phyloP scores from a whole-genome alignment of 2,797 vertebrate species.

The Peromyscus nudipes region DNA sequence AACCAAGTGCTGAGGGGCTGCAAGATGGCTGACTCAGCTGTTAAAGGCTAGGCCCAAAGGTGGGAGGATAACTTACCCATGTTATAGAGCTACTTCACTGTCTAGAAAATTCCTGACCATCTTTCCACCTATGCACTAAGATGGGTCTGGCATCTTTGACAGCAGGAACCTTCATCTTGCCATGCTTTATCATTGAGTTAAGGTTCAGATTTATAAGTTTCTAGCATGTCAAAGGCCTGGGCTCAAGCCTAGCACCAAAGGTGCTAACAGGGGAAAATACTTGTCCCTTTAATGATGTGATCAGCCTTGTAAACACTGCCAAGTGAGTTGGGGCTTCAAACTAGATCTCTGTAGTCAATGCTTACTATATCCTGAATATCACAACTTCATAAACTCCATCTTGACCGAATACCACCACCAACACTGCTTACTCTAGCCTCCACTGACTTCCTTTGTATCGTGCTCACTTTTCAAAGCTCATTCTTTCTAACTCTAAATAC shows the following conservation, averaged over 20 bases:
- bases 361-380: neutral
- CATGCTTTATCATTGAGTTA: neutral
- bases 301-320: neutral
- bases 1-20: neutral
- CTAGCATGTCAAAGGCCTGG: neutral
- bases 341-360: neutral
- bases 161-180: neutral
- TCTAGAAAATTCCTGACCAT: neutral
- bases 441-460: neutral
- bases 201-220: neutral
- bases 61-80: neutral
- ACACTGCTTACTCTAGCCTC: neutral
- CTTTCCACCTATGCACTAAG: neutral
- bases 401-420: neutral
- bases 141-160: neutral
- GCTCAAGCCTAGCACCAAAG: neutral
- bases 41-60: neutral
- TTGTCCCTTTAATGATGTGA: neutral
- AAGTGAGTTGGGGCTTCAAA: neutral
- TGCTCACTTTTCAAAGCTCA: neutral
- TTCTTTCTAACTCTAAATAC: constrained; percentile 50
- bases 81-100: neutral
- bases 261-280: too few species aligned
- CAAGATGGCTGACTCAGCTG: neutral
- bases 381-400: neutral